phyloP scores from a whole-genome alignment of 2,888 invertebrate genomes.

The Folsomia candida region DNA sequence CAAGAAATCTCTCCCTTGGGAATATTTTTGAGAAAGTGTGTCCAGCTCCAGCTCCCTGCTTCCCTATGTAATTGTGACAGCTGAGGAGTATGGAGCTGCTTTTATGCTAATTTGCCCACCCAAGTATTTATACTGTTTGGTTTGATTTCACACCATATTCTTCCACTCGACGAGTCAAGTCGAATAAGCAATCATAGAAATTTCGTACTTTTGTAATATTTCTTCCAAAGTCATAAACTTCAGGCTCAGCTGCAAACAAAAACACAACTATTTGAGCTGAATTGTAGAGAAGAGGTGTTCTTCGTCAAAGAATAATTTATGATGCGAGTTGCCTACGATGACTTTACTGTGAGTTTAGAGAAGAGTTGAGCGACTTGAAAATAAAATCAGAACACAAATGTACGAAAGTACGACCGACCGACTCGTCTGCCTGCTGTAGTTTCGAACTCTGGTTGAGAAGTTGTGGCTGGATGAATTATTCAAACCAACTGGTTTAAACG shows the following conservation, averaged over 20 bases:
- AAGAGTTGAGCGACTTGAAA: not conserved
- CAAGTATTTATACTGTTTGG: too few species aligned
- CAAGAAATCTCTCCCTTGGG: not conserved
- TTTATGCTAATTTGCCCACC: too few species aligned
- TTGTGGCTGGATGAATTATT: constrained; percentile 14
- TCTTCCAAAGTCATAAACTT: not conserved
- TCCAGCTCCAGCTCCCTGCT: too few species aligned
- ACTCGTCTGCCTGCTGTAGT: not conserved
- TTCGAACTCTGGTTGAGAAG: not conserved
- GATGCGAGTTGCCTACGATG: constrained; percentile 2
- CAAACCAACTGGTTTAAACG: constrained; percentile 11
- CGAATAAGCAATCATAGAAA: not conserved
- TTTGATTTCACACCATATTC: not conserved
- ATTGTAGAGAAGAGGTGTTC: not conserved
- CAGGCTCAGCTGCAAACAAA: not conserved
- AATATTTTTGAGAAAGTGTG: not conserved
- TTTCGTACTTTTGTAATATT: constrained; percentile 5
- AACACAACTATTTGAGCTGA: not conserved
- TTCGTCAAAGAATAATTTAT: constrained; percentile 16
- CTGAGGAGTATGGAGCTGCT: too few species aligned
- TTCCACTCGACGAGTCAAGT: not conserved
- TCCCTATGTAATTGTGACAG: too few species aligned
- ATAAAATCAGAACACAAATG: not conserved
- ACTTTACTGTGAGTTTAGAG: constrained; percentile 4
- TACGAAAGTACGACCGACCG: not conserved